A percentile compares a stretch with the other conserved stretches of the same genome.
Conservation (phyloP, 1,140 invertebrate species). For the Myzus persicae region DNA sequence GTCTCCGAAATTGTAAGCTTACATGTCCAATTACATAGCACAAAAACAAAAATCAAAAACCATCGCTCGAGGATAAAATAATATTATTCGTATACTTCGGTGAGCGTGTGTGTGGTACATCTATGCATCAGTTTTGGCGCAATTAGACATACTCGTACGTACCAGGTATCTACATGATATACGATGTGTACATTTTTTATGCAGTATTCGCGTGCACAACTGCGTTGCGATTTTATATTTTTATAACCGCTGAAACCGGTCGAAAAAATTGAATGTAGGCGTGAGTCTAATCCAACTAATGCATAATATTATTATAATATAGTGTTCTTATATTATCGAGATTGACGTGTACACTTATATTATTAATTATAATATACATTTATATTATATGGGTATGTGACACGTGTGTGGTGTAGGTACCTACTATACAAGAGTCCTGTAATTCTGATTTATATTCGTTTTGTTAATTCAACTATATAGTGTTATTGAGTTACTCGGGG, state of each 20-base stretch:
- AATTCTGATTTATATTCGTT: constrained; percentile 2
- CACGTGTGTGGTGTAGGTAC: no score
- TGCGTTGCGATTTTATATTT: background rate
- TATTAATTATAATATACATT: no score
- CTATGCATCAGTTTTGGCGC: background rate
- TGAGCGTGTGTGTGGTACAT: background rate
- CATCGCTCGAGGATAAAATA: background rate
- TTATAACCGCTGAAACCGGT: background rate
- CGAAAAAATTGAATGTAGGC: background rate
- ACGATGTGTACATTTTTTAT: no score
- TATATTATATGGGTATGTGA: no score
- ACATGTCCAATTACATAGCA: background rate
- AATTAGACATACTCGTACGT: background rate
- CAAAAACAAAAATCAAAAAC: background rate
- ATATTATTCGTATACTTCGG: background rate
- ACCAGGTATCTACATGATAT: background rate
- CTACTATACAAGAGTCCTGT: background rate
- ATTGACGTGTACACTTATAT: background rate
- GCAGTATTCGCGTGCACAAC: background rate
- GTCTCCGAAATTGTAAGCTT: background rate
- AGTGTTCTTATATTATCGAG: background rate
- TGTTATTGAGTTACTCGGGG: no score
- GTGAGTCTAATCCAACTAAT: background rate
- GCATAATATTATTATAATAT: background rate
- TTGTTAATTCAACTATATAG: background rate